phyloP scores from a whole-genome alignment of 2,113 vertebrate genomes.

The Marcusenius ussheri region DNA sequence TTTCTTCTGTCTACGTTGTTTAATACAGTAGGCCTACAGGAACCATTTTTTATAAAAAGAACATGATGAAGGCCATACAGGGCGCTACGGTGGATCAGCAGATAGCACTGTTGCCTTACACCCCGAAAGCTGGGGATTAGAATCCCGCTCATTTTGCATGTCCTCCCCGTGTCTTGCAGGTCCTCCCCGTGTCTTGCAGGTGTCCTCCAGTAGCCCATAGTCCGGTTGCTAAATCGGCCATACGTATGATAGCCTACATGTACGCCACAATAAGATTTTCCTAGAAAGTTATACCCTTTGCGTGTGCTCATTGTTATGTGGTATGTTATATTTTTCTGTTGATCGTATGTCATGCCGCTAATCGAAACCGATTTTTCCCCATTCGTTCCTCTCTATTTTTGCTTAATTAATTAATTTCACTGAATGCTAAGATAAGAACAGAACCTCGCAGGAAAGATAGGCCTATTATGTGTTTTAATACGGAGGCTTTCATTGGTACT shows the following conservation, averaged over 20 bases:
- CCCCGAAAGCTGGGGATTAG: neutral
- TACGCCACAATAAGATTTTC: neutral
- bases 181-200: neutral
- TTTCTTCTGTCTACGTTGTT: neutral
- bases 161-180: neutral
- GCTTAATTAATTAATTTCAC: neutral
- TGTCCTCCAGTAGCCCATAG: neutral
- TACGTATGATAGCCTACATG: neutral
- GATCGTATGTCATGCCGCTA: neutral
- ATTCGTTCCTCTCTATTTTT: neutral
- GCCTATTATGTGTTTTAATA: conserved; percentile 71
- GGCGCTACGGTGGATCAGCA: neutral
- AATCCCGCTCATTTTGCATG: neutral
- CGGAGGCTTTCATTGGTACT: conserved; percentile 71
- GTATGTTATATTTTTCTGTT: neutral
- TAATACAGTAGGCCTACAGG: neutral
- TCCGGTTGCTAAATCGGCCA: neutral
- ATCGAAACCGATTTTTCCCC: neutral
- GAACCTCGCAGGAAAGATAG: conserved; percentile 47
- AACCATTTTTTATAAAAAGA: neutral
- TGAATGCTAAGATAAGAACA: neutral
- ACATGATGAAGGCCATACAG: neutral
- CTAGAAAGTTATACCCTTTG: neutral
- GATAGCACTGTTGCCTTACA: neutral
- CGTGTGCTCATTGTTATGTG: neutral